Base-by-base conservation (phyloP, 2,113 vertebrate genomes). In the Melierax canorus region DNA sequence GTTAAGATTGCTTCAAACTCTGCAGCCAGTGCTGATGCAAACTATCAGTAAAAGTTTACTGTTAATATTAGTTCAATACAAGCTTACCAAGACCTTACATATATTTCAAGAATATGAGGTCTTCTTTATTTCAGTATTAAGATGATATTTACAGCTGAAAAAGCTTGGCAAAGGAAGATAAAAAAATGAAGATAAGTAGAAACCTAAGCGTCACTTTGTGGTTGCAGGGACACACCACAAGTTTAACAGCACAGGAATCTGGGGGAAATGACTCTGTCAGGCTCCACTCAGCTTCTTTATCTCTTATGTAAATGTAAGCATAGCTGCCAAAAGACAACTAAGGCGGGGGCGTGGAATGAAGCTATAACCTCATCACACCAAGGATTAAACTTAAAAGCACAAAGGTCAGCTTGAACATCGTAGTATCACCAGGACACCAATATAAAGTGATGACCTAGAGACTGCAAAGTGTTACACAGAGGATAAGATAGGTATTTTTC, bases 181-280 rank as follows among this genome's bases (percentile, higher is more conserved):
- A 55, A 91, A 60, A 60, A n/a, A 55, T 3, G 2, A 86, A 86
- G 19, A 9, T 20, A 86, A 64, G 29, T 10, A n/a, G 67, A 91
- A 96, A 46, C 29, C 4, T 30, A 85, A 69, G 32, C 8, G 12
- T 45, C 23, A 56, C 39, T 11, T 27, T 11, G 12, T 3, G 17
- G 38, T 7, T 67, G 26, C 46, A 66, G 46, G 32, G n/a, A 67
- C 34, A 45, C 30, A 15, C 5, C 0, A 0, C 0, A 0, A 62
- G 27, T 71, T 81, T 63, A 67, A 46, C 46, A 16, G 74, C 41
- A 59, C 15, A 79, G 51, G 46, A 72, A 79, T 56, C 51, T 9
- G 16, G 60, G 58, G 20, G 39, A 27, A 89, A 66, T 30, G 20
- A 69, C 16, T 24, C 51, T 27, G 24, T 43, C 63, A 45, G 20